Conservation (phyloP, 2,113 vertebrate genomes). For the Glaucomys volans region DNA sequence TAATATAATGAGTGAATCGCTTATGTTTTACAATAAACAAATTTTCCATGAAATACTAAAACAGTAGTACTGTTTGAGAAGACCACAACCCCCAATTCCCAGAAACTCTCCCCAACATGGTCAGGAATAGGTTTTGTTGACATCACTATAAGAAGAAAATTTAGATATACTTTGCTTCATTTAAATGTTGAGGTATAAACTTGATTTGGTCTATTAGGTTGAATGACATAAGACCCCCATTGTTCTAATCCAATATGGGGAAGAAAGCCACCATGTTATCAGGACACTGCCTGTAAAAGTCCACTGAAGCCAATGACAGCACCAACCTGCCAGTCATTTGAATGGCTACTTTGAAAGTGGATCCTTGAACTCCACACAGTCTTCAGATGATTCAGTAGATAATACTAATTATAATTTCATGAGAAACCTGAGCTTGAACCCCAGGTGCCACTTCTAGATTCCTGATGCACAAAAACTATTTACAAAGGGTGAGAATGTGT, state of each 20-base stretch:
- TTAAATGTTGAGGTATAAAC: constrained; percentile 16
- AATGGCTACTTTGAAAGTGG: neutral
- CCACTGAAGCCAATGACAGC: neutral
- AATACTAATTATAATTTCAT: neutral
- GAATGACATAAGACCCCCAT: neutral
- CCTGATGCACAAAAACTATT: neutral
- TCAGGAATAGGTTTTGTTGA: neutral
- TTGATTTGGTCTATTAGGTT: neutral
- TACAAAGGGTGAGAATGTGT: neutral
- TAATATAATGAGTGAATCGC: neutral
- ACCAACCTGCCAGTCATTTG: neutral
- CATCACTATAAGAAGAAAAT: constrained; percentile 1
- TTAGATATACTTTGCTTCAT: neutral
- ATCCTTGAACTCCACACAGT: neutral
- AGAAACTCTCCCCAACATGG: neutral
- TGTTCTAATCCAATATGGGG: neutral
- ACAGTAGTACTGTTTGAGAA: neutral
- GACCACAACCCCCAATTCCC: neutral
- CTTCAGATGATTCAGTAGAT: neutral
- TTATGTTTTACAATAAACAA: constrained; percentile 7
- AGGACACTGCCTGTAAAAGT: neutral
- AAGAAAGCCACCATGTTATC: neutral
- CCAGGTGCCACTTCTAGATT: constrained; percentile 33
- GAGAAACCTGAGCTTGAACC: neutral
- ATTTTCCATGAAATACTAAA: constrained; percentile 35